Percentiles rank a stretch among this genome's conserved stretches.
These are phyloP conservation scores for Oscheius sp. DNA, from an alignment of 2,888 invertebrate species.

Conservation along the genomic window DNA sequence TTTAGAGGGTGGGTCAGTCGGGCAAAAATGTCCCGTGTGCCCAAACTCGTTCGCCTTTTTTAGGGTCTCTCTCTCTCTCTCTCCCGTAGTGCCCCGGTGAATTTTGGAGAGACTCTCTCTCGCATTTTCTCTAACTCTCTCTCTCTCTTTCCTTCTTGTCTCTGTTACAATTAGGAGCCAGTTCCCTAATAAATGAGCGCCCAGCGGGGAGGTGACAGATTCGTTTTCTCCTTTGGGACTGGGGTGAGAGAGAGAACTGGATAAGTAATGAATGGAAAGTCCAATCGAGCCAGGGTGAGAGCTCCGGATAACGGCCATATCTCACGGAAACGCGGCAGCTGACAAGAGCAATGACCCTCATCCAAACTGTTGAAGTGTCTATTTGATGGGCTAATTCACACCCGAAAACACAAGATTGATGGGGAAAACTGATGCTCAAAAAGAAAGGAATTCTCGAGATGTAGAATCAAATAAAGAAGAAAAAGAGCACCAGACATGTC, in stretches of 20 bases:
- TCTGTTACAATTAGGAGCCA: background rate
- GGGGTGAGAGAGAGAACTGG: constrained; percentile 5
- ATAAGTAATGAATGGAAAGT: constrained; percentile 4
- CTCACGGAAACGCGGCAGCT: constrained; percentile 10
- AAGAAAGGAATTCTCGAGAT: too few species aligned
- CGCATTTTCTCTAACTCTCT: background rate
- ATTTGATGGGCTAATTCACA: too few species aligned
- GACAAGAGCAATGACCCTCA: background rate
- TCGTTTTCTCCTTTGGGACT: background rate
- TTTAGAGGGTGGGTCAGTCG: background rate
- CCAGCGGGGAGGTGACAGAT: background rate
- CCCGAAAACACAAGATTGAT: too few species aligned
- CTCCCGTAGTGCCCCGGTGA: background rate
- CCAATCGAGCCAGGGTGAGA: background rate
- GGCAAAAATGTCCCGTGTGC: background rate
- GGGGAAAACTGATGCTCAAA: too few species aligned
- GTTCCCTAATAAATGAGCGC: background rate
- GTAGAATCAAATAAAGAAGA: too few species aligned
- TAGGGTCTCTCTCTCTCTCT: too few species aligned
- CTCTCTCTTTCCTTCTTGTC: too few species aligned
- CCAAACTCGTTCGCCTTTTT: constrained; percentile 14
- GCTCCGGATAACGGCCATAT: constrained; percentile 18
- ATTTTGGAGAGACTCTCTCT: too few species aligned
- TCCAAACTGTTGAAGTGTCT: background rate
- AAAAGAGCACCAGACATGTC: too few species aligned